Evolutionary conservation across 2,113 vertebrate species (phyloP), one percentile per base, ranked within the genome.

Genomic region (Myanophis thanlyinensis): DNA sequence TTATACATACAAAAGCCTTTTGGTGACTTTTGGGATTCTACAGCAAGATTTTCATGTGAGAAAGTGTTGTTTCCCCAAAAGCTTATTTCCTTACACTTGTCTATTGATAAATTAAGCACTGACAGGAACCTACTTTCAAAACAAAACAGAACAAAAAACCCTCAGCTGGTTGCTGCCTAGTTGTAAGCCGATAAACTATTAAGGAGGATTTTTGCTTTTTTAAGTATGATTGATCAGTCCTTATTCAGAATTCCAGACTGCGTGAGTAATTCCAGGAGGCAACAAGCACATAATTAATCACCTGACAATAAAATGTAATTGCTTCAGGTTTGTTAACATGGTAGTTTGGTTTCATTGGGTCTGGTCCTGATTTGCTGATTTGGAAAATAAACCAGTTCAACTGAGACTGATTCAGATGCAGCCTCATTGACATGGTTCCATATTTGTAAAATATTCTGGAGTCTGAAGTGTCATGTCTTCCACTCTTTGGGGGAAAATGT

Each of bases 201-300:
- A 93, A 92, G 88, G 80, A 90, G 85, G 88, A 89, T 90, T 93
- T 93, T 92, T 92, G 46, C 5, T 62, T 30, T 53, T 92, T 90
- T 67, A 93, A 93, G 92, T 89, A 93, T 93, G 92, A 93, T 93
- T 93, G 88, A 93, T 90, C 92, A 92, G 90, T 89, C 92, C 92
- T 85, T 30, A 62, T 59, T 93, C 88, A 52, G 92, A 86, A 86
- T 90, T 90, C 88, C 52, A 93, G 80, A 62, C 73, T 86, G 47
- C 12, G 52, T 62, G 88, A 90, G 87, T 93, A 93, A 93, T 93
- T 89, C 88, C 53, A 90, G 80, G 30, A 93, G 88, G 92, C 80
- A 93, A 93, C 88, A 86, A 90, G 88, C 53, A 93, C 88, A 90
- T 93, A 93, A 93, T 93, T 93, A 93, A 90, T 48, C 88, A 93